A percentile compares a stretch with the other conserved stretches of the same genome.
Conservation (phyloP, 2,797 vertebrate species). For the Strix occidentalis region DNA sequence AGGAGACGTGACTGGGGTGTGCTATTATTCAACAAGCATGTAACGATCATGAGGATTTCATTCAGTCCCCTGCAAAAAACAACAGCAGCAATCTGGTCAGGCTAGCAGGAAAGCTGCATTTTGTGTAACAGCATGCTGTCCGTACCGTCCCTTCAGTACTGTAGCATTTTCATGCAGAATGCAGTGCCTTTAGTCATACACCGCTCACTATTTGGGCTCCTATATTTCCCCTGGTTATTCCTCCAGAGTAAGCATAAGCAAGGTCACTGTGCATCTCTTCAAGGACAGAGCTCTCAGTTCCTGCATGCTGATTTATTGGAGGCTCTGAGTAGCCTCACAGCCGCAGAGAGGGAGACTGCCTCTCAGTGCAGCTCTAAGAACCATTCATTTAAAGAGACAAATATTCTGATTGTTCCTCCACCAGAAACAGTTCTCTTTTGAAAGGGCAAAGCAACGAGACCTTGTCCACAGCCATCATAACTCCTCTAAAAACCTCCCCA, state of each 20-base stretch:
- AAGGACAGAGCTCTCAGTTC: conserved; percentile 70
- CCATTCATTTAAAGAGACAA: conserved; percentile 44
- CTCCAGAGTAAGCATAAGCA: conserved; percentile 73
- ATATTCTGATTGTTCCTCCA: conserved; percentile 12
- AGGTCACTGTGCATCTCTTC: conserved; percentile 82
- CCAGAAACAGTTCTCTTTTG: background rate
- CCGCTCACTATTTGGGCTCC: background rate
- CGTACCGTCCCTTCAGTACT: background rate
- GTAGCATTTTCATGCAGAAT: conserved; percentile 25
- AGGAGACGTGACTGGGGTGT: conserved; percentile 19
- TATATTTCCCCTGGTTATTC: background rate
- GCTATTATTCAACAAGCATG: conserved; percentile 33
- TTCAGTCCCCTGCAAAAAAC: conserved; percentile 20
- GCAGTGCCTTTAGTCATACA: conserved; percentile 43
- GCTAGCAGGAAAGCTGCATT: background rate
- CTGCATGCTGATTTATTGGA: conserved; percentile 69
- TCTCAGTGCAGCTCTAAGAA: conserved; percentile 20
- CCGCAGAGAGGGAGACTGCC: conserved; percentile 29
- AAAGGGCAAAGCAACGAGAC: conserved; percentile 27
- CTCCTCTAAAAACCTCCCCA: background rate
- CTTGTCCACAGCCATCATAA: background rate
- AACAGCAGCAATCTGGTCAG: conserved; percentile 29
- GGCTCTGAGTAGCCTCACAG: conserved; percentile 30
- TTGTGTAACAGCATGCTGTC: background rate
- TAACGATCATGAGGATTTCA: conserved; percentile 38